These are phyloP conservation scores for Heliconius melpomene DNA, from an alignment of 1,140 invertebrate species.

Conservation along the genomic window DNA sequence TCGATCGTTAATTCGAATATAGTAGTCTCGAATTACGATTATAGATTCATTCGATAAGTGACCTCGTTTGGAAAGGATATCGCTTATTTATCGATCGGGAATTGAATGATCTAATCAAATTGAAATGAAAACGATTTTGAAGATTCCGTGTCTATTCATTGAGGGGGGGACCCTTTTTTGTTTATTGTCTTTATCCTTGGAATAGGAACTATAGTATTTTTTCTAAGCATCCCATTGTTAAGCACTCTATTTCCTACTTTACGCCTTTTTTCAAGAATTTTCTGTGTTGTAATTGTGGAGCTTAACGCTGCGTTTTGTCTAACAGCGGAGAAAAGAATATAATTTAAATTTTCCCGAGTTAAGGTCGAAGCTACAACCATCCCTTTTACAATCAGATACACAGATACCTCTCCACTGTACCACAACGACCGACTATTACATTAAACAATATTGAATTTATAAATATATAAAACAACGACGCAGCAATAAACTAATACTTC, in stretches of 20 bases:
- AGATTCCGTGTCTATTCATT: conserved; percentile 14
- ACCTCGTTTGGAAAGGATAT: conserved; percentile 78
- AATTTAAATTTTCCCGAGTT: not conserved
- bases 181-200: not conserved
- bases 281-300: not conserved
- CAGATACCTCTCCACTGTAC: not conserved
- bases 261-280: not conserved
- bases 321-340: not conserved
- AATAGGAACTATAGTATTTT: not conserved
- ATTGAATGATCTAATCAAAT: conserved; percentile 69
- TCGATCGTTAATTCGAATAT: conserved; percentile 69
- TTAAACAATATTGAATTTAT: not conserved
- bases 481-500: not conserved
- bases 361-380: not conserved
- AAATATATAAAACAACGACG: not conserved
- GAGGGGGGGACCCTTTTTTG: not conserved
- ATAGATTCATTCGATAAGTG: conserved; percentile 79
- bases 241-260: not conserved
- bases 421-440: not conserved
- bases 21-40: conserved; percentile 75
- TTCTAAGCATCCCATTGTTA: not conserved
- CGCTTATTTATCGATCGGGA: conserved; percentile 74
- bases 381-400: not conserved
- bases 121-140: conserved; percentile 47
- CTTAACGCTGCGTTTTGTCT: not conserved